Base-by-base conservation (phyloP, 2,888 invertebrate species). In the Dynastes grantii region DNA sequence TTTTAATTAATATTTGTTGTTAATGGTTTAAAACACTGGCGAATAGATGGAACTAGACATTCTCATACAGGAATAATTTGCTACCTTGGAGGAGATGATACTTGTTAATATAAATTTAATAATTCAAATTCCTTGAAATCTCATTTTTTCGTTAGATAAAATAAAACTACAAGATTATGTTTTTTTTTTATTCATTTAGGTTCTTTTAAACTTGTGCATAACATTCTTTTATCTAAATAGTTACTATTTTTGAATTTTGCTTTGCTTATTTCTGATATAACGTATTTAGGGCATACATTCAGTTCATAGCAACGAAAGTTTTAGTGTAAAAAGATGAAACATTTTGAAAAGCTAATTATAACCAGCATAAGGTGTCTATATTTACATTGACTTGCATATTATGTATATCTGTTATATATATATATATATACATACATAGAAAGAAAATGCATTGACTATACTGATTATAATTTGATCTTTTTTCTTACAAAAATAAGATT, bases 121-220 rank as follows among this genome's bases (percentile, higher is more conserved):
- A 16, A 16, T 16, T 16, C 16, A 16, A 16, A 16, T 16, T 16
- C 16, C 16, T 16, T 16, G 16, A 16, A 16, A 16, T 16, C 16
- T 16, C 16, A 16, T 0, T 16, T 16, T 16, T 16, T 16, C 16
- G 16, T 16, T 16, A 0, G 16, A 16, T 16, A 8, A 8, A 45
- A 8, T 55, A n/a, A 55, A 55, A n/a, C 55, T 32, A 32, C 32
- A 13, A 55, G 6, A 55, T 3, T 16, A 55, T 16, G 0, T 3
- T n/a, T 13, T 6, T 55, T 55, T 16, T 6, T 55, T 61, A 61
- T 61, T 61, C 29, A 61, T 61, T 61, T 61, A 11, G 61, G 16
- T 55, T 61, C 29, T 22, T 61, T 61, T 6, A 61, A 29, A n/a
- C 61, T 61, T 61, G 61, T 61, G 61, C 61, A 58, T 16, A 58